phyloP scores from a whole-genome alignment of 2,113 vertebrate species.

The Fregata magnificens region DNA sequence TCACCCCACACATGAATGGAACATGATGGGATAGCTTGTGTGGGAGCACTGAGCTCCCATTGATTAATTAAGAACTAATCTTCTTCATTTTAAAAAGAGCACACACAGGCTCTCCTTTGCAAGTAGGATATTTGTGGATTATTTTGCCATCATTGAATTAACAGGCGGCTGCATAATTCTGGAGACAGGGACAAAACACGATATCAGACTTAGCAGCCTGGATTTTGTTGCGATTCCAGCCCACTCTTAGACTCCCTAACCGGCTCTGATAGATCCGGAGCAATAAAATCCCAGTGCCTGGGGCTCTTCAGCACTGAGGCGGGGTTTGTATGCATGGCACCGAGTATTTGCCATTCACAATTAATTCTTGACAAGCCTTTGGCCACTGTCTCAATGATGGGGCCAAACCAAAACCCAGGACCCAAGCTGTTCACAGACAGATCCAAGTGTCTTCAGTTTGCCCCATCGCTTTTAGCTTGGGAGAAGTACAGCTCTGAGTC shows the following conservation, averaged over 20 bases:
- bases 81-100: neutral
- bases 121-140: neutral
- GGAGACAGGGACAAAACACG: neutral
- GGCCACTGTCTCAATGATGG: neutral
- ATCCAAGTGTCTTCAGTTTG: neutral
- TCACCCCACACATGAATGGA: neutral
- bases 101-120: neutral
- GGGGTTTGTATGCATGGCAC: neutral
- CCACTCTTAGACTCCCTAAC: neutral
- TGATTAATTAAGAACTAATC: neutral
- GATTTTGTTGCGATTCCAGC: neutral
- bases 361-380: neutral
- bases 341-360: neutral
- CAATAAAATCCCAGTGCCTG: neutral
- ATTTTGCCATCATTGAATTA: neutral
- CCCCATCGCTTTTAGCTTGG: fast-evolving
- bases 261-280: neutral
- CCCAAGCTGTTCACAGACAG: neutral
- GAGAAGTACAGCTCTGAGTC: neutral
- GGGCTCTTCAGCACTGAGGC: neutral
- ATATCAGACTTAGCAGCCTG: neutral
- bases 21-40: neutral
- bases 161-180: neutral
- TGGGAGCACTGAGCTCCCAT: neutral
- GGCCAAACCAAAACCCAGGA: neutral